phyloP scores from a whole-genome alignment of 2,888 invertebrate genomes.

The Pachymerium ferrugineum region DNA sequence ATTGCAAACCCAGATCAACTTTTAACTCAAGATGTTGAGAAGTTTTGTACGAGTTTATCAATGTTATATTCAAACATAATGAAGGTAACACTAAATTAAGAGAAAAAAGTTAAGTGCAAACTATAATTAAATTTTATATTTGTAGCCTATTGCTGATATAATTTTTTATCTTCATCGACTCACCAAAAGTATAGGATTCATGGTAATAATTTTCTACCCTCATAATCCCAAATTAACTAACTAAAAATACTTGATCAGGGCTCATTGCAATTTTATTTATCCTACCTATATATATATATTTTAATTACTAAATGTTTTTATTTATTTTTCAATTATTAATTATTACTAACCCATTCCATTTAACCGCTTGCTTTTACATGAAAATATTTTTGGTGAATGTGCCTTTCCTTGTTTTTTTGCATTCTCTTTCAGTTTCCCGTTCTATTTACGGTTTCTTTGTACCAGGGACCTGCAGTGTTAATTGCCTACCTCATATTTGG shows the following conservation, averaged over 20 bases:
- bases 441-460: slow-evolving; percentile 41
- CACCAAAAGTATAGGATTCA: slow-evolving; percentile 75
- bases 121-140: slow-evolving; percentile 34
- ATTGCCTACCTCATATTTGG: slow-evolving; percentile 80
- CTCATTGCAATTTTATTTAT: no score
- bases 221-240: not conserved
- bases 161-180: slow-evolving; percentile 86
- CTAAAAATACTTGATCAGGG: no score
- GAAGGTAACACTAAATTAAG: slow-evolving; percentile 54
- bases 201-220: slow-evolving; percentile 48
- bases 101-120: not conserved
- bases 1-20: slow-evolving; percentile 95
- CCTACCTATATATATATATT: no score
- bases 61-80: slow-evolving; percentile 94
- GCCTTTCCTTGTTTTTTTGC: slow-evolving; percentile 2
- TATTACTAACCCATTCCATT: not conserved
- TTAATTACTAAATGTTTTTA: no score
- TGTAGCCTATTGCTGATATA: slow-evolving; percentile 80
- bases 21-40: slow-evolving; percentile 92
- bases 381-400: not conserved
- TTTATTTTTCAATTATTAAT: no score
- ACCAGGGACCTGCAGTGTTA: slow-evolving; percentile 80
- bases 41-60: slow-evolving; percentile 91
- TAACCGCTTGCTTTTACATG: not conserved
- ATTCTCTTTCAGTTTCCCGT: slow-evolving; percentile 12